Evolutionary conservation across 2,113 vertebrate species (phyloP).

Genomic region (Emydocephalus ijimae): DNA sequence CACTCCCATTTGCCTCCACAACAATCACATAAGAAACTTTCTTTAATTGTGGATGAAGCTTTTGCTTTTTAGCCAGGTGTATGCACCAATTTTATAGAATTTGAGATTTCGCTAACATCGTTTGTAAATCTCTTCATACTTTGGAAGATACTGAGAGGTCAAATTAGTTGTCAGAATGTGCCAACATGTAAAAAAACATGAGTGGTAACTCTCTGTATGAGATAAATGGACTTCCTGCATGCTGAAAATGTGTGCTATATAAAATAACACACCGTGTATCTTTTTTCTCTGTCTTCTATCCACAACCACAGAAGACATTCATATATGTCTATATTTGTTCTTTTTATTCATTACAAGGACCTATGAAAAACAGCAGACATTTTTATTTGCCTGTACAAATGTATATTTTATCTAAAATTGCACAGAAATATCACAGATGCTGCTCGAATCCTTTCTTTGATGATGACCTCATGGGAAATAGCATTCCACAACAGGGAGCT

Average conservation of each 20-base stretch:
- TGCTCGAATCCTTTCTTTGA: not conserved
- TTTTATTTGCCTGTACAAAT: slow-evolving; percentile 2
- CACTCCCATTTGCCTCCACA: not conserved
- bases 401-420: not conserved
- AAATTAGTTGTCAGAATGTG: not conserved
- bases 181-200: not conserved
- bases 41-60: not conserved
- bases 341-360: not conserved
- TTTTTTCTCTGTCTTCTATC: not conserved
- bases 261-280: not conserved
- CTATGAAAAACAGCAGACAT: not conserved
- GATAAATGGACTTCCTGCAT: not conserved
- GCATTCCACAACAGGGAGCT: not conserved
- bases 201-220: not conserved
- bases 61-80: not conserved
- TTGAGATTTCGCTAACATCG: not conserved
- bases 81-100: not conserved
- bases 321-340: not conserved
- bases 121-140: not conserved
- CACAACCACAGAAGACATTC: not conserved
- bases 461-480: not conserved
- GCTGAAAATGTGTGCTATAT: not conserved
- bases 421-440: not conserved
- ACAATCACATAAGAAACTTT: not conserved
- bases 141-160: not conserved